Evolutionary conservation across 1,140 invertebrate genomes (phyloP), one percentile per base, ranked within the genome.

Genomic region (Drosophila subobscura): DNA sequence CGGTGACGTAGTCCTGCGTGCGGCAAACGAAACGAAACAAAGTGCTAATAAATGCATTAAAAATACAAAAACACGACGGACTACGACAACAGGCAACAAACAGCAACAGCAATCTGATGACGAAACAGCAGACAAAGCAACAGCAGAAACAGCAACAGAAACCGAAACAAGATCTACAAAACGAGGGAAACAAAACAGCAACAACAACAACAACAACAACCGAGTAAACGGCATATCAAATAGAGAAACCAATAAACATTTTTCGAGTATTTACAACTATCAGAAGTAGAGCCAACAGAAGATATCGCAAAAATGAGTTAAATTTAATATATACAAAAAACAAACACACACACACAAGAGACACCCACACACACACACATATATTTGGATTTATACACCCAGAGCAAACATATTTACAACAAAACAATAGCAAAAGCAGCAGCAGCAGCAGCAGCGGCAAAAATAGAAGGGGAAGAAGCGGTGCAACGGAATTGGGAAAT

Each of bases 221-320:
- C 33, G 33, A 37, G 10, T 16, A 33, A 51, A 51, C 14, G n/a
- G 27, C 49, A 51, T 51, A 51, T 29, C 3, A 56, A 67, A 41
- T 27, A 12, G 8, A 49, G 44, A 58, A 52, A 53, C 47, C 12
- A 70, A 65, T n/a, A 70, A 72, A 72, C 67, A 72, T 52, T 72
- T 72, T 71, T 29, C 23, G 10, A 71, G 54, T 41, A 46, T 71
- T 72, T 68, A 63, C 46, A 63, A 27, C 10, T 22, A 37, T n/a
- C 41, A 20, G 2, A 37, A 49, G 41, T 37, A 12, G 33, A 37
- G 33, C 10, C 33, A 12, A 10, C 10, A 37, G 33, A 37, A 37
- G 33, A 37, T 37, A 44, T 16, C 7, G 14, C 22, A 56, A 12
- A 29, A 46, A n/a, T 20, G 40, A 23, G 25, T 41, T 8, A 20